phyloP scores from a whole-genome alignment of 2,888 invertebrate genomes.

The Polyommatus icarus region DNA sequence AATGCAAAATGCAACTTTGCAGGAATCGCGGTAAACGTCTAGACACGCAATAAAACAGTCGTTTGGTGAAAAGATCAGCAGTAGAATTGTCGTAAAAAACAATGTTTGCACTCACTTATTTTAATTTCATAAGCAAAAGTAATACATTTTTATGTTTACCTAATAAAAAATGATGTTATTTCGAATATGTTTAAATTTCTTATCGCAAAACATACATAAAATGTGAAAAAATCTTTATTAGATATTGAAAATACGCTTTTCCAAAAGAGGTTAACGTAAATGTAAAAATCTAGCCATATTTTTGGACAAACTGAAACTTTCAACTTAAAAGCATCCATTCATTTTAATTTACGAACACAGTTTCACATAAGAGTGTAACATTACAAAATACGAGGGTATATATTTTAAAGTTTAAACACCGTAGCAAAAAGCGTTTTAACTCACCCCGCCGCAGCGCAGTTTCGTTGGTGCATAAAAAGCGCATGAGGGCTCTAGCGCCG shows the following conservation, averaged over 20 bases:
- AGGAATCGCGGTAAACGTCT: neutral
- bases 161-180: too few species aligned
- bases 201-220: too few species aligned
- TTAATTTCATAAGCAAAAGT: too few species aligned
- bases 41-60: neutral
- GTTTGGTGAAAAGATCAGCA: neutral
- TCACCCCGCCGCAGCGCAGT: conserved; percentile 65
- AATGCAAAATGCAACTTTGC: too few species aligned
- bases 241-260: too few species aligned
- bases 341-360: neutral
- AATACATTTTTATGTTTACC: too few species aligned
- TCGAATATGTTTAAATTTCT: too few species aligned
- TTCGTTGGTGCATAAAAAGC: conserved; percentile 68
- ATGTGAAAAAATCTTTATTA: too few species aligned
- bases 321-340: neutral
- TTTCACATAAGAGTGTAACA: neutral
- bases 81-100: neutral
- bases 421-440: neutral
- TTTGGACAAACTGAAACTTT: neutral
- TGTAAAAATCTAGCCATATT: neutral
- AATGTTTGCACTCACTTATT: neutral
- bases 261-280: neutral
- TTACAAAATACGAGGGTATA: neutral
- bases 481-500: conserved; percentile 68
- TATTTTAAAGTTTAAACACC: neutral